Base-by-base conservation (phyloP, 2,113 vertebrate species). In the Stictonetta naevosa region DNA sequence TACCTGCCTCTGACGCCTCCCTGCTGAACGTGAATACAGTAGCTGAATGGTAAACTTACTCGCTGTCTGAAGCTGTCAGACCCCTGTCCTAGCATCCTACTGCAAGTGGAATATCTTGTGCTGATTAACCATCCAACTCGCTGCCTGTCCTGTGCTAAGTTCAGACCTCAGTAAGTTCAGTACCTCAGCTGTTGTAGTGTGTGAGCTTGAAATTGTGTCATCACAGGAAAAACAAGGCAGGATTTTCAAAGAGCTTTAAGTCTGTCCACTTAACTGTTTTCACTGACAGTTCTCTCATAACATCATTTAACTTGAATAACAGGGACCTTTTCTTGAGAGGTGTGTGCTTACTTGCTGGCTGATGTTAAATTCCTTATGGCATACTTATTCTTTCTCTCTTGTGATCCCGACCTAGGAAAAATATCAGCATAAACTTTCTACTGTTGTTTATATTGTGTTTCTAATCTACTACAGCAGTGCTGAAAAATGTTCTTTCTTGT, bases 401-500 rank as follows among this genome's bases (percentile, higher is more conserved):
- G 23, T 81, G 56, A 86, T 86, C 46, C 31, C 31, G 64, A 63
- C 40, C n/a, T 50, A 48, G 83, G 34, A 64, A 80, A 92, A 93
- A 73, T 20, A 68, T 48, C 60, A 75, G 58, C 36, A 44, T 92
- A 80, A 88, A 62, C 67, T 73, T 94, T 89, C 36, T 85, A 20
- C 62, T 71, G 42, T 76, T 88, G 77, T 74, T 95, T 75, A 48
- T 88, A 31, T 81, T 88, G 58, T 77, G 72, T 78, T 93, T 88
- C 52, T 92, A 46, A 64, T 86, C 48, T 83, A 33, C 36, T 88
- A 38, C 33, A 95, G 67, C 38, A 58, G 76, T 68, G 16, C 23
- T 91, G 69, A 81, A 86, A 95, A 83, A 90, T 50, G 28, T 82
- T 90, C 22, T 46, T 92, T 95, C 60, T 93, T 25, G 5, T 75